phyloP scores from a whole-genome alignment of 2,797 vertebrate species.

The Myoxocephalus aenaeus region DNA sequence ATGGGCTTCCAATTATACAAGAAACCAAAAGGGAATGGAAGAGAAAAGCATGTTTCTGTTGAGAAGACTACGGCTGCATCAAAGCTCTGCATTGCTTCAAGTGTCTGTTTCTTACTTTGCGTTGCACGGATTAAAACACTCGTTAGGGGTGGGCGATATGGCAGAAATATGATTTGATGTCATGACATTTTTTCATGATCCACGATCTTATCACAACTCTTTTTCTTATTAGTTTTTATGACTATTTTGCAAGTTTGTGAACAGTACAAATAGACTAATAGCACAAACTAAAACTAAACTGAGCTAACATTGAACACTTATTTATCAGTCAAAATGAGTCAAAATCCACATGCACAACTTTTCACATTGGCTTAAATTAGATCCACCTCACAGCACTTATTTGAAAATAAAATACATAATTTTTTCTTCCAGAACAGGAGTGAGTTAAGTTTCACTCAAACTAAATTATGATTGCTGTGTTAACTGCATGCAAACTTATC shows the following conservation, averaged over 20 bases:
- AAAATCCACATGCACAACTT: neutral
- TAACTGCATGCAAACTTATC: no score
- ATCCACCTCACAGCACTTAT: neutral
- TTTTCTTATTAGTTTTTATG: no score
- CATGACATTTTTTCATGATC: no score
- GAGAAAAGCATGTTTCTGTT: constrained; percentile 21
- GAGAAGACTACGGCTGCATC: constrained; percentile 20
- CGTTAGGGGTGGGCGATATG: neutral
- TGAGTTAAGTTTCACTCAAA: no score
- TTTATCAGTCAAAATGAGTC: neutral
- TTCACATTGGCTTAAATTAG: neutral
- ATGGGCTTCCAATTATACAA: constrained; percentile 58
- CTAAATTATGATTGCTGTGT: no score
- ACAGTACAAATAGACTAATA: no score
- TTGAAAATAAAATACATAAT: no score
- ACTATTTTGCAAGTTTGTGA: no score
- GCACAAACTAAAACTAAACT: neutral
- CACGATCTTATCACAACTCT: no score
- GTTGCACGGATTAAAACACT: constrained; percentile 13
- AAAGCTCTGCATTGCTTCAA: constrained; percentile 38
- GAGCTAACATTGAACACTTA: neutral
- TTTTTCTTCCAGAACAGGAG: no score
- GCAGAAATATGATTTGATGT: neutral
- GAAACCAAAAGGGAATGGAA: constrained; percentile 42
- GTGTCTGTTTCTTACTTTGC: neutral